Evolutionary conservation across 1,140 invertebrate species (phyloP).

Genomic region (Tribolium castaneum): DNA sequence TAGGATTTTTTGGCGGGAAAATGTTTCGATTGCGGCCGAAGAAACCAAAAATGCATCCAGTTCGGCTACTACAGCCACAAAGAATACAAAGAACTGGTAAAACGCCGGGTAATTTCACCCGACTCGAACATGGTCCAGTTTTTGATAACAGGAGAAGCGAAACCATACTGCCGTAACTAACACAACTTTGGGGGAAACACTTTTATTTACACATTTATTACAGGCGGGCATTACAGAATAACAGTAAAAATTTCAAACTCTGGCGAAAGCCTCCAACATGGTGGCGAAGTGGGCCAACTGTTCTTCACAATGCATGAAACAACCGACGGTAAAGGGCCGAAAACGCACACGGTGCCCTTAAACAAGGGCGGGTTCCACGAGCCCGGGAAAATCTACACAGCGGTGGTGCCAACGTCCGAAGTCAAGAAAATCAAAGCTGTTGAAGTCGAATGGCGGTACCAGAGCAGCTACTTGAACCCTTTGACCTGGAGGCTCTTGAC

Average conservation of each 20-base stretch:
- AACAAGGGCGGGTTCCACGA: slow-evolving; percentile 70
- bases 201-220: slow-evolving; percentile 53
- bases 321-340: slow-evolving; percentile 58
- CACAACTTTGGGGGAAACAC: background rate
- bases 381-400: slow-evolving; percentile 77
- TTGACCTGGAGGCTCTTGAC: slow-evolving; percentile 83
- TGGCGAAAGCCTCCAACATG: slow-evolving; percentile 75
- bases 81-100: slow-evolving; percentile 66
- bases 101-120: slow-evolving; percentile 60
- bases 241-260: slow-evolving; percentile 79
- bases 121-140: slow-evolving; percentile 73
- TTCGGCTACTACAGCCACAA: slow-evolving; percentile 74
- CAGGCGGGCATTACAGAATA: slow-evolving; percentile 81
- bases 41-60: slow-evolving; percentile 74
- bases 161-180: slow-evolving; percentile 83
- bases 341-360: slow-evolving; percentile 53
- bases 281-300: slow-evolving; percentile 82
- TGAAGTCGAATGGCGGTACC: slow-evolving; percentile 81
- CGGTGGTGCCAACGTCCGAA: slow-evolving; percentile 74
- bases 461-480: slow-evolving; percentile 81
- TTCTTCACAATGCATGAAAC: slow-evolving; percentile 74
- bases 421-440: slow-evolving; percentile 73
- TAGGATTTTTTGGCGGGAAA: slow-evolving; percentile 77
- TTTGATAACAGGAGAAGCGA: slow-evolving; percentile 73
- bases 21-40: slow-evolving; percentile 78